phyloP scores from a whole-genome alignment of 30 jellyfish, hydroid and myxozoan species.

The Turritopsis rubra region DNA sequence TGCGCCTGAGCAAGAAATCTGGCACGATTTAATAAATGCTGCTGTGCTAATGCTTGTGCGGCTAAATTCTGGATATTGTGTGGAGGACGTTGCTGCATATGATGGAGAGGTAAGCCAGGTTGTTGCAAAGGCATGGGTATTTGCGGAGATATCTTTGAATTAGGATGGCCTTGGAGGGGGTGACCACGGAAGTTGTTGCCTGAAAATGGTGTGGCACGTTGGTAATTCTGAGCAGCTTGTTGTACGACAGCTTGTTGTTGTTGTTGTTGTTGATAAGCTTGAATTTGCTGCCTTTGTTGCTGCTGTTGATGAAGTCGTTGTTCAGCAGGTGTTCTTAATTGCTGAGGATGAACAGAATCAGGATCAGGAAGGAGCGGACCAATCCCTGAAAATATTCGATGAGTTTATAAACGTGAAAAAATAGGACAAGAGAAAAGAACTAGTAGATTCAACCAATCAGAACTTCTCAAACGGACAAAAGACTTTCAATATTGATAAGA shows the following conservation, averaged over 20 bases:
- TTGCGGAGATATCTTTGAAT: slow-evolving; percentile 11
- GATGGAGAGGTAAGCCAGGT: slow-evolving; percentile 31
- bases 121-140: slow-evolving; percentile 59
- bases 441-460: neutral
- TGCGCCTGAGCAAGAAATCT: slow-evolving; percentile 74
- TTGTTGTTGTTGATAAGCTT: slow-evolving; percentile 27
- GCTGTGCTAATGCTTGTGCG: slow-evolving; percentile 68
- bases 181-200: slow-evolving; percentile 16
- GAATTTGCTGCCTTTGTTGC: slow-evolving; percentile 43
- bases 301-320: slow-evolving; percentile 22
- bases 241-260: slow-evolving; percentile 7
- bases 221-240: slow-evolving; percentile 16
- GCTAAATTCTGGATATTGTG: slow-evolving; percentile 16
- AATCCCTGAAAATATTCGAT: neutral
- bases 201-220: slow-evolving; percentile 17
- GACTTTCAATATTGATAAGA: neutral
- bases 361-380: slow-evolving; percentile 44
- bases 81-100: slow-evolving; percentile 17
- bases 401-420: neutral
- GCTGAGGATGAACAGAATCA: slow-evolving; percentile 15
- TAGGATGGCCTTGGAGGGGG: slow-evolving; percentile 20
- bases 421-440: neutral
- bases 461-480: neutral
- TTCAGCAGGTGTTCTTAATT: slow-evolving; percentile 11
- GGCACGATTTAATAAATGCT: slow-evolving; percentile 69